A percentile compares a stretch with the other conserved stretches of the same genome.
Conservation (phyloP, 2,797 vertebrate genomes). For the Channa striata region DNA sequence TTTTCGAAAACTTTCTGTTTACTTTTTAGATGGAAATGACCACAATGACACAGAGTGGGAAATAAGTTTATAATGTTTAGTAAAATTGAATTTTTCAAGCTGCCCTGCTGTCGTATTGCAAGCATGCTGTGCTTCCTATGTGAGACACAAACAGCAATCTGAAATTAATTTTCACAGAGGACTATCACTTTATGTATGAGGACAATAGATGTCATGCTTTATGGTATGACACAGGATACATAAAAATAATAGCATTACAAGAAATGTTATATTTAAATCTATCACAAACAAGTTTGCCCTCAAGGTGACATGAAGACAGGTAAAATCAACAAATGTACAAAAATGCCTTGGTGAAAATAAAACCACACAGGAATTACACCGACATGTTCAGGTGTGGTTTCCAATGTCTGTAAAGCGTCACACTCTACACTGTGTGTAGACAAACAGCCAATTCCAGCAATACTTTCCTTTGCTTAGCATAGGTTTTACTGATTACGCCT, state of each 20-base stretch:
- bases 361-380: too few relatives aligned
- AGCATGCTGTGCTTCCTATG: neutral
- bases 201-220: neutral
- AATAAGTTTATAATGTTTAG: neutral
- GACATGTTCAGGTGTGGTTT: neutral
- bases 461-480: too few relatives aligned
- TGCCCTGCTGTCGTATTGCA: neutral
- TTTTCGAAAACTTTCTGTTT: neutral
- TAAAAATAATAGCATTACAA: neutral
- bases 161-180: neutral
- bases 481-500: neutral
- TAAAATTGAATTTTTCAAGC: constrained; percentile 3
- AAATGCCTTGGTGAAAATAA: too few relatives aligned
- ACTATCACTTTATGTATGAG: neutral
- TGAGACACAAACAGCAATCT: neutral
- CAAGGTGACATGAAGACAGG: too few relatives aligned
- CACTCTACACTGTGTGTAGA: too few relatives aligned
- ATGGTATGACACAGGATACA: neutral
- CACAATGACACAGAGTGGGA: neutral
- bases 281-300: too few relatives aligned
- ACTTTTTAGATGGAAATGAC: neutral
- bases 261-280: too few relatives aligned
- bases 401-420: neutral
- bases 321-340: too few relatives aligned
- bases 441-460: too few relatives aligned